phyloP scores from a whole-genome alignment of 2,113 vertebrate species.

The Glareola pratincola region DNA sequence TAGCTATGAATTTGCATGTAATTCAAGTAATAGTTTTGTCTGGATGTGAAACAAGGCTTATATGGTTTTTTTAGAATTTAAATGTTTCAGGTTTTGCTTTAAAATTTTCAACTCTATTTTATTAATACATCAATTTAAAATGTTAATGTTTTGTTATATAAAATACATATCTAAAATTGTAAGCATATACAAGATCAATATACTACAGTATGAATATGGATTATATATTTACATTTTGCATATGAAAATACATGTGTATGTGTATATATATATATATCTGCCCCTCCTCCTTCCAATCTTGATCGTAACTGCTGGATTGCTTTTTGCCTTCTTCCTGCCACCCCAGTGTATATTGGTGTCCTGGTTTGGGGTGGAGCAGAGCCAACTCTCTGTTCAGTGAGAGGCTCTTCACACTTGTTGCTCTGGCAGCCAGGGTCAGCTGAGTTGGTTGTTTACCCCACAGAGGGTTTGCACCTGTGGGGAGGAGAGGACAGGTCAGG shows the following conservation, averaged over 20 bases:
- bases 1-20: neutral
- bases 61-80: neutral
- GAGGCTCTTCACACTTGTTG: no score
- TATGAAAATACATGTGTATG: neutral
- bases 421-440: no score
- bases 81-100: neutral
- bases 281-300: neutral
- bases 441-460: no score
- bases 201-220: neutral
- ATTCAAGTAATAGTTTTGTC: neutral
- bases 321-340: neutral
- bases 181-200: neutral
- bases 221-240: neutral
- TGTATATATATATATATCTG: no score
- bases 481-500: no score
- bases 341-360: neutral
- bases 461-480: no score
- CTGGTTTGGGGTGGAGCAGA: no score
- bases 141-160: neutral
- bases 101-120: neutral
- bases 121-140: neutral
- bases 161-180: neutral
- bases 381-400: no score
- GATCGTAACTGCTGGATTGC: neutral
- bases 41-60: neutral